Conservation (phyloP, 2,113 vertebrate genomes). For the Aramus guarauna region DNA sequence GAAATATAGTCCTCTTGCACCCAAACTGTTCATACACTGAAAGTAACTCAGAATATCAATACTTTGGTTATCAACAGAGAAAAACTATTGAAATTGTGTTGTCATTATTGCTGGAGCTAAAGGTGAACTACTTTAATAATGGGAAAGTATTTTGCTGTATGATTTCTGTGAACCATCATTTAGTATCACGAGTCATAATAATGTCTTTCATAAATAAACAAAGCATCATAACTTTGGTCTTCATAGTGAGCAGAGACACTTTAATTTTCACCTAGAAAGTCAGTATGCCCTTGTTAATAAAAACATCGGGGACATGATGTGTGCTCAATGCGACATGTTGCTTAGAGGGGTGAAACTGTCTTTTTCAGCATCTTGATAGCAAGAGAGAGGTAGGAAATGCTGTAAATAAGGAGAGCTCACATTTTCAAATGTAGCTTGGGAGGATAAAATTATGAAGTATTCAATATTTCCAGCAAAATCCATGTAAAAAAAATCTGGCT, state of each 20-base stretch:
- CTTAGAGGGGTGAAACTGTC: not conserved
- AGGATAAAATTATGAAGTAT: not conserved
- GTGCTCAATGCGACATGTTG: not conserved
- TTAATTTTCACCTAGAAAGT: not conserved
- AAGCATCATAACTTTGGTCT: not conserved
- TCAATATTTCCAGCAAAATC: not conserved
- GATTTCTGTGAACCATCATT: not conserved
- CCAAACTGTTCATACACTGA: not conserved
- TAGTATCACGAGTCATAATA: not conserved
- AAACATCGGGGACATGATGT: rapidly evolving
- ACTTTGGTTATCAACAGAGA: not conserved
- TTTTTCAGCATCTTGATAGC: not conserved
- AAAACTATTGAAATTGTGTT: not conserved
- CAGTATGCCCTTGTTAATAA: not conserved
- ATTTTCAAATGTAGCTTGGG: not conserved
- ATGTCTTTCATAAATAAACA: not conserved
- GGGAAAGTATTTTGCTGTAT: not conserved
- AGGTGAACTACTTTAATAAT: not conserved
- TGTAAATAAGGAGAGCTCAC: not conserved
- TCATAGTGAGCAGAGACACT: not conserved
- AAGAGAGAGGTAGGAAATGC: not conserved
- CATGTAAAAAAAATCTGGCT: not conserved
- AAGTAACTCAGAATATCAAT: not conserved
- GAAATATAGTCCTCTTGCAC: not conserved
- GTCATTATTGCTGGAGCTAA: not conserved